Percentiles rank a stretch among this genome's conserved stretches.
These are phyloP conservation scores for Platalea minor DNA, from an alignment of 2,797 vertebrate genomes.

Conservation along the genomic window DNA sequence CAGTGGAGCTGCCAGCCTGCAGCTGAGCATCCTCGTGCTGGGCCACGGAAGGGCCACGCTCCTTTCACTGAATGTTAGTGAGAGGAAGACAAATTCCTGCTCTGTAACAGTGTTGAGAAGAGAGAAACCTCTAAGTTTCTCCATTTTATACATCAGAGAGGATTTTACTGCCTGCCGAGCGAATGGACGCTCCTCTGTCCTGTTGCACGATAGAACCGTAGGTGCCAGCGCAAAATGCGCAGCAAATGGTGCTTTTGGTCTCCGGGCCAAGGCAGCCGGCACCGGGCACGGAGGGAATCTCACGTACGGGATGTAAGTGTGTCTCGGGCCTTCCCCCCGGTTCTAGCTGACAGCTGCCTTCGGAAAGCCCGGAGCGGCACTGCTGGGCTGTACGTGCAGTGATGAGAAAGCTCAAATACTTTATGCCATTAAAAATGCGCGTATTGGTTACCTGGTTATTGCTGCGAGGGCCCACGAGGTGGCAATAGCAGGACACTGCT, in stretches of 20 bases:
- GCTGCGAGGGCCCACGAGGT: conserved; percentile 50
- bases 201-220: fast-evolving
- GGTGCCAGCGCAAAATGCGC: fast-evolving
- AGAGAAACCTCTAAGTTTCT: not conserved
- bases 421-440: fast-evolving
- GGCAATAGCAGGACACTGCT: conserved; percentile 53
- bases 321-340: fast-evolving
- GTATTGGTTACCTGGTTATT: not conserved
- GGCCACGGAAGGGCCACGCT: not conserved
- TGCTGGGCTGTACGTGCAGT: fast-evolving
- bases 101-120: too few relatives aligned
- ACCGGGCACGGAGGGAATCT: not conserved
- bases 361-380: not conserved
- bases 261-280: not conserved
- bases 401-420: too few relatives aligned
- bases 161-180: not conserved
- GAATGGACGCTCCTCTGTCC: not conserved
- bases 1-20: not conserved
- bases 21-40: not conserved
- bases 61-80: not conserved
- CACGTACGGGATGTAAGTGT: fast-evolving
- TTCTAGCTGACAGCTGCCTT: not conserved
- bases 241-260: fast-evolving
- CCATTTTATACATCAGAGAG: not conserved
- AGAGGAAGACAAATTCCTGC: not conserved